phyloP scores from a whole-genome alignment of 2,797 vertebrate species.

The Tiaroga cobitis region DNA sequence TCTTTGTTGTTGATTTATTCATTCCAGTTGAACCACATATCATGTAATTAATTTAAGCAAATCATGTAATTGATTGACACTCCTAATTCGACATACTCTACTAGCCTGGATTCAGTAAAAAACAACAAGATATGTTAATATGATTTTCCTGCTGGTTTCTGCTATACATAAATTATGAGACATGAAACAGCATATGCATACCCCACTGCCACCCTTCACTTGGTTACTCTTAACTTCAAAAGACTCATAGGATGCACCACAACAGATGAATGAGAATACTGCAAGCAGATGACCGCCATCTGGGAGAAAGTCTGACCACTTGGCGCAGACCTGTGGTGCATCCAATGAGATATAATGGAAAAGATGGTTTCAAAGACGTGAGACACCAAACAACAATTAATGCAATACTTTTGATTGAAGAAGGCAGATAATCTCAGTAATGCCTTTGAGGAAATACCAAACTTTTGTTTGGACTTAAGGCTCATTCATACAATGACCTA shows the following conservation, averaged over 20 bases:
- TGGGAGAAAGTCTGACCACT: conserved; percentile 65
- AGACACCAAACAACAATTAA: conserved; percentile 15
- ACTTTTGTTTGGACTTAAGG: neutral
- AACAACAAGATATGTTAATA: conserved; percentile 43
- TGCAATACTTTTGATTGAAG: neutral
- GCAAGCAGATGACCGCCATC: conserved; percentile 85
- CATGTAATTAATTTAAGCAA: neutral
- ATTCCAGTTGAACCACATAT: neutral
- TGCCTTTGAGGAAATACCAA: neutral
- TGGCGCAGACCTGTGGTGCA: conserved; percentile 40
- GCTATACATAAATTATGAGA: conserved; percentile 52
- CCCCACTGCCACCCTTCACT: conserved; percentile 42
- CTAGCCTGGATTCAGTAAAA: conserved; percentile 16
- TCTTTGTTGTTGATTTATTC: neutral
- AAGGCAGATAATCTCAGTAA: neutral
- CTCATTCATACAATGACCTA: neutral
- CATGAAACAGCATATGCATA: conserved; percentile 58
- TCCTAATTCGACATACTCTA: neutral
- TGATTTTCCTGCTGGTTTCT: conserved; percentile 40
- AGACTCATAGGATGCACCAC: conserved; percentile 68
- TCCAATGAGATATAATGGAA: conserved; percentile 46
- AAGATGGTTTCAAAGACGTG: conserved; percentile 46
- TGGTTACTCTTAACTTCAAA: conserved; percentile 53
- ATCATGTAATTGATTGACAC: neutral
- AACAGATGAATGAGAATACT: conserved; percentile 77